Percentiles rank a stretch among this genome's conserved stretches.
Conservation (phyloP, 2,888 invertebrate species). For the Drosophila mimica region DNA sequence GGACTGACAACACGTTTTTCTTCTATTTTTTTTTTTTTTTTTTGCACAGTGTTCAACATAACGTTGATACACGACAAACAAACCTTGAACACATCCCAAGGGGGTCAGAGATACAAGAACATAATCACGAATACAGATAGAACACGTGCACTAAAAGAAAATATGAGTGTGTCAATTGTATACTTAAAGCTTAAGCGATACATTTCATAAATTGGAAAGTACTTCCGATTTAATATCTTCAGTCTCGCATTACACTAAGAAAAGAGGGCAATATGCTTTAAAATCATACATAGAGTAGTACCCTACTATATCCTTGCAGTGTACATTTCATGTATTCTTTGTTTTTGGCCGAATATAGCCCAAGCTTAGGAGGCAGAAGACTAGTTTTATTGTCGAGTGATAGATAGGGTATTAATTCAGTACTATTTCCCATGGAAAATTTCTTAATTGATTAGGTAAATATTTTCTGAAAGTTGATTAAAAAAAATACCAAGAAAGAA, state of each 20-base stretch:
- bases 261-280: background rate
- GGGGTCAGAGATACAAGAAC: slow-evolving; percentile 49
- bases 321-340: background rate
- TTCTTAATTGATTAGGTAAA: background rate
- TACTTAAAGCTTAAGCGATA: background rate
- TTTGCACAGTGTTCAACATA: slow-evolving; percentile 25
- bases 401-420: background rate
- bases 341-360: background rate
- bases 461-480: background rate
- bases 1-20: slow-evolving; percentile 17
- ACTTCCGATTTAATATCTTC: background rate
- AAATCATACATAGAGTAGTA: background rate
- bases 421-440: background rate
- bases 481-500: background rate
- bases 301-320: background rate
- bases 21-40: background rate
- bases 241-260: background rate
- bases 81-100: slow-evolving; percentile 32
- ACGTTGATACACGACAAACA: slow-evolving; percentile 6
- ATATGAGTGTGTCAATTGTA: background rate
- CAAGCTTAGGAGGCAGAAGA: background rate
- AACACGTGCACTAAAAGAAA: background rate
- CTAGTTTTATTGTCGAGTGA: background rate
- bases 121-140: slow-evolving; percentile 31
- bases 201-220: background rate